These are phyloP conservation scores for Cladopsammia gracilis DNA, from an alignment of 64 coral and sea anemone species.

Conservation along the genomic window DNA sequence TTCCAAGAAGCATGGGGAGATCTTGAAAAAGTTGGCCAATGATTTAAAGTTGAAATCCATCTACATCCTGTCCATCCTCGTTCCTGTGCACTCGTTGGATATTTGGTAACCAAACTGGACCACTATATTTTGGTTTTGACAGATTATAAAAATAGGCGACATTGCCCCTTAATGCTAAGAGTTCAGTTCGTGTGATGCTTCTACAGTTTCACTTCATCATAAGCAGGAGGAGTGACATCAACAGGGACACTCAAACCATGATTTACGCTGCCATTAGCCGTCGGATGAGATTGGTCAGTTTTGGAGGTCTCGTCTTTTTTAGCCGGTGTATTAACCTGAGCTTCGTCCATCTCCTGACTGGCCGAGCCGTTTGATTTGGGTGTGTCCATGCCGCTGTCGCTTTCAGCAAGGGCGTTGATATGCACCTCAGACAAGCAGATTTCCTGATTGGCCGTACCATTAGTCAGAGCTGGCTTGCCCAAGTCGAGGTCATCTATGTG, in stretches of 20 bases:
- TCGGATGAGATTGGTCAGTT: neutral
- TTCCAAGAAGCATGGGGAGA: no score
- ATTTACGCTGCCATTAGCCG: neutral
- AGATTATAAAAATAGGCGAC: no score
- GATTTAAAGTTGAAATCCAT: no score
- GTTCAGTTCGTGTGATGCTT: no score
- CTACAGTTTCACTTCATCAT: neutral
- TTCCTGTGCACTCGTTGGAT: no score
- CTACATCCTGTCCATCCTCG: no score
- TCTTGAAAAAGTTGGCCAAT: no score
- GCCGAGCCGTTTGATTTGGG: neutral
- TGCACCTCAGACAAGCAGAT: conserved; percentile 7
- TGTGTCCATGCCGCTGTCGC: neutral
- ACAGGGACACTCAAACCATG: neutral
- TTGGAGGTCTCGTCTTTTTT: neutral
- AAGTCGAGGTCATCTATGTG: neutral
- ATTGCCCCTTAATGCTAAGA: no score
- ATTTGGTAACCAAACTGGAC: no score
- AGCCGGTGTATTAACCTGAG: neutral
- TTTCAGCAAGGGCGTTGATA: neutral
- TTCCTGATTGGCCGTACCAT: neutral
- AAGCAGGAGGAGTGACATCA: neutral
- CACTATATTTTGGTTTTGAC: no score
- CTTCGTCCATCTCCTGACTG: neutral
- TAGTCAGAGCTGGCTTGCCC: neutral